Evolutionary conservation across 2,888 invertebrate genomes (phyloP).

Genomic region (Sabatieria punctata): DNA sequence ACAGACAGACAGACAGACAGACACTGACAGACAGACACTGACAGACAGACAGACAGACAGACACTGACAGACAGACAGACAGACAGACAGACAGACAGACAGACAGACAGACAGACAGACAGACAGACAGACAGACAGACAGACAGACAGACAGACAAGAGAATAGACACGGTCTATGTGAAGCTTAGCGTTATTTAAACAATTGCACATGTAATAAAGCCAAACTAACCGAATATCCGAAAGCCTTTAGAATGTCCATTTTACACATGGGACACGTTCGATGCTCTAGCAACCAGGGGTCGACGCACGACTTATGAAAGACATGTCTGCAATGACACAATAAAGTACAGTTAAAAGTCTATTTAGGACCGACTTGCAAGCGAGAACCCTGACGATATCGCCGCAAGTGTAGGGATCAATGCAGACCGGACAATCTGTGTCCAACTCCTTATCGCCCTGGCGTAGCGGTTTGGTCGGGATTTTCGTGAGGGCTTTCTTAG

Average conservation of each 20-base stretch:
- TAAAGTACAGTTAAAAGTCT: too few relatives aligned
- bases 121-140: too few relatives aligned
- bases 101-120: too few relatives aligned
- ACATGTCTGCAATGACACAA: conserved; percentile 73
- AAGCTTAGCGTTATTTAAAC: too few relatives aligned
- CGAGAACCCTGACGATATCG: conserved; percentile 68
- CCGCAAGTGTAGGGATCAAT: conserved; percentile 75
- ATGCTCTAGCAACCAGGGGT: conserved; percentile 86
- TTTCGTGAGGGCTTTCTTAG: conserved; percentile 78
- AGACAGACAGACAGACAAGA: too few relatives aligned
- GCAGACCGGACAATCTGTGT: conserved; percentile 75
- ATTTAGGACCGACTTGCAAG: conserved; percentile 69
- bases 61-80: too few relatives aligned
- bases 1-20: too few relatives aligned
- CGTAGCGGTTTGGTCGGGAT: conserved; percentile 76
- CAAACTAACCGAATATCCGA: conserved; percentile 28
- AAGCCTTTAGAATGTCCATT: conserved; percentile 70
- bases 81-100: too few relatives aligned
- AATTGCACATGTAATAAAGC: too few relatives aligned
- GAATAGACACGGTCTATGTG: too few relatives aligned
- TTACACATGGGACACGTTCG: conserved; percentile 93
- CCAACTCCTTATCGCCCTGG: conserved; percentile 67
- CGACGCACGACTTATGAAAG: conserved; percentile 86
- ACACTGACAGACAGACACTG: too few relatives aligned
- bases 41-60: too few relatives aligned